Base-by-base conservation (phyloP, 1,140 invertebrate species). In the Gryllus bimaculatus region DNA sequence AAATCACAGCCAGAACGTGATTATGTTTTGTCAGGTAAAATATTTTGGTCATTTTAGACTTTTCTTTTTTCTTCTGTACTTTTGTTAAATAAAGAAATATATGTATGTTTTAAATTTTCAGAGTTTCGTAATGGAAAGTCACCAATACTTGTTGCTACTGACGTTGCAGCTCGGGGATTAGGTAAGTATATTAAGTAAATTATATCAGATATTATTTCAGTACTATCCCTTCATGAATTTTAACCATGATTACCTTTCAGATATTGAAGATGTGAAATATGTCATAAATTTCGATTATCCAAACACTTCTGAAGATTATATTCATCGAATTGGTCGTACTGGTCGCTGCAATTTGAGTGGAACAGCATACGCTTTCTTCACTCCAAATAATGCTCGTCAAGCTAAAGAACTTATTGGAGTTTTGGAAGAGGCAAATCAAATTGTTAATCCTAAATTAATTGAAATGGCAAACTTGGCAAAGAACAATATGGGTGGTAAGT, bases 1-100 rank as follows among this genome's bases (percentile, higher is more conserved):
- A 99, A 99, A 88, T 95, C 95, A 76, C 98, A 99, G 85, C 94
- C 94, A 85, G 97, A 99, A 86, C 89, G 98, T 86, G 97, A 99
- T 88, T 96, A 95, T 91, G 96, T 98, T 79, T 88, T 99, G 76
- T 92, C 92, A 87, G 91, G 92, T 92, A 86, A 81, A 83, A 83
- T 75, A 18, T 39, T 1, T 15, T n/a, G 1, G 7, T 74, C 6
- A 48, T 75, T 75, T 21, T n/a, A 26, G 26, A 47, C n/a, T 78
- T n/a, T 74, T n/a, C 39, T 13, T 18, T 78, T 73, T 10, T 39
- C 2, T 75, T 0, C 47, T 74, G 20, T 78, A 39, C 10, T 66
- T 78, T 78, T 74, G 8, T 78, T 18, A 74, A 20, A 18, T 39
- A 39, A 39, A 39, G 26, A 2, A 2, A 39, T 2, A 39, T 10